Evolutionary conservation across 2,113 vertebrate species (phyloP).

Genomic region (Paradoxurus hermaphroditus): DNA sequence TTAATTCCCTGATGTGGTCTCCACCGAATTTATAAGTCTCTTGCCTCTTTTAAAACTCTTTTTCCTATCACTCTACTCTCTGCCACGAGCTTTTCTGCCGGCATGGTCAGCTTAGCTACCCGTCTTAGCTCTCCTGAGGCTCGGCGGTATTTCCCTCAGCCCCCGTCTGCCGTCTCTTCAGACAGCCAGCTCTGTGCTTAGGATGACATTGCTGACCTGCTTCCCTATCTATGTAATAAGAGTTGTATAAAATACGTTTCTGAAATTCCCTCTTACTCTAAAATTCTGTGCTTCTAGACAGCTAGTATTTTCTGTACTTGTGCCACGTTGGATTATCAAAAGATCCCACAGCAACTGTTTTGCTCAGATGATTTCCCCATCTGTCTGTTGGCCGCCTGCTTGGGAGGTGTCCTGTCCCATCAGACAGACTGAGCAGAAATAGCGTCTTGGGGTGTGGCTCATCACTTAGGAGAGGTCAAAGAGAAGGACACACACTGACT

Average conservation of each 20-base stretch:
- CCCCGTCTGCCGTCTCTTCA: background rate
- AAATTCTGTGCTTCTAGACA: background rate
- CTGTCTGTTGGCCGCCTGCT: slow-evolving; percentile 21
- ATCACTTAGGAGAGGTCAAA: background rate
- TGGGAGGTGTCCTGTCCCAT: slow-evolving; percentile 39
- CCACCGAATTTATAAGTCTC: no score
- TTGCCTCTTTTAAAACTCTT: background rate
- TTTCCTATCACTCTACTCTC: background rate
- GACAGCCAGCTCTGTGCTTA: background rate
- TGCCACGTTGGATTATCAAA: background rate
- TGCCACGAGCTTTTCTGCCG: background rate
- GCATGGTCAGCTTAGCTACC: no score
- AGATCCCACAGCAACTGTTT: slow-evolving; percentile 30
- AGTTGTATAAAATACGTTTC: background rate
- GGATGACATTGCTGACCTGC: background rate
- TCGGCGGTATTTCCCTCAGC: background rate
- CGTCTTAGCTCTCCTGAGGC: background rate
- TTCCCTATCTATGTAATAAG: background rate
- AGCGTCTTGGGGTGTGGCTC: slow-evolving; percentile 37
- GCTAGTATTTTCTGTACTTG: background rate
- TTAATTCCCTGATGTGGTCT: background rate
- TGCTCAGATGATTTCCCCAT: slow-evolving; percentile 49
- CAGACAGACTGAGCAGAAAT: slow-evolving; percentile 46
- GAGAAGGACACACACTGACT: background rate
- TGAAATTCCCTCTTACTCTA: background rate